phyloP scores from a whole-genome alignment of 2,888 invertebrate species.

The Lymantria monacha region DNA sequence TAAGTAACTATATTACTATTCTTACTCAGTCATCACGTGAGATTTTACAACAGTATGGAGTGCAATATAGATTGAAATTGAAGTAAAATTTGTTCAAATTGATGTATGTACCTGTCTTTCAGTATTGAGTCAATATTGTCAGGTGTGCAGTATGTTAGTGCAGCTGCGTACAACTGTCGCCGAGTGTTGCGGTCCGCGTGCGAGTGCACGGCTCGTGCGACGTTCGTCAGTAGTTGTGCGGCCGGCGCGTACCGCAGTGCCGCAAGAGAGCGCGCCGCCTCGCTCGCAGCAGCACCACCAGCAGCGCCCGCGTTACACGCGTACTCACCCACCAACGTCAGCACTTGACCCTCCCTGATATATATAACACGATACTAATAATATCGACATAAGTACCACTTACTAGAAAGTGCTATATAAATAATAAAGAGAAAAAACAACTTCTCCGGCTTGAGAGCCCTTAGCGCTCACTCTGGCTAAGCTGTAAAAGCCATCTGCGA shows the following conservation, averaged over 20 bases:
- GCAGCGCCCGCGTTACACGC: constrained; percentile 42
- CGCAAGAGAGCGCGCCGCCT: constrained; percentile 37
- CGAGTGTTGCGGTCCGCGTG: constrained; percentile 48
- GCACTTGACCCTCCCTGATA: constrained; percentile 56
- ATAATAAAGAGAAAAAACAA: too few species aligned
- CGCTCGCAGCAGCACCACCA: constrained; percentile 49
- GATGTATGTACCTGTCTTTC: constrained; percentile 33
- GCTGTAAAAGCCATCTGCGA: too few species aligned
- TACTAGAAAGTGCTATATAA: too few species aligned
- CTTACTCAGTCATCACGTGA: too few species aligned
- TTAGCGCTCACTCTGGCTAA: too few species aligned
- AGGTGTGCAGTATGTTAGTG: constrained; percentile 37
- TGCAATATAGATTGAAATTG: too few species aligned
- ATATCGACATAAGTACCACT: too few species aligned
- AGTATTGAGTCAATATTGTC: constrained; percentile 43
- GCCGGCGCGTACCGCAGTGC: constrained; percentile 25
- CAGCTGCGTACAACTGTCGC: constrained; percentile 52
- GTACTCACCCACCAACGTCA: constrained; percentile 43
- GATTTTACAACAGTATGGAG: too few species aligned
- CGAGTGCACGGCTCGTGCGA: constrained; percentile 44
- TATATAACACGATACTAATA: too few species aligned
- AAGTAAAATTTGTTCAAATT: too few species aligned
- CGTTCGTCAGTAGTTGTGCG: constrained; percentile 38
- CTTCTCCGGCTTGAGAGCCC: too few species aligned
- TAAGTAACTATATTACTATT: too few species aligned